A percentile compares a stretch with the other conserved stretches of the same genome.
Evolutionary conservation across 2,113 vertebrate genomes (phyloP).

Genomic region (Erinaceus europaeus): DNA sequence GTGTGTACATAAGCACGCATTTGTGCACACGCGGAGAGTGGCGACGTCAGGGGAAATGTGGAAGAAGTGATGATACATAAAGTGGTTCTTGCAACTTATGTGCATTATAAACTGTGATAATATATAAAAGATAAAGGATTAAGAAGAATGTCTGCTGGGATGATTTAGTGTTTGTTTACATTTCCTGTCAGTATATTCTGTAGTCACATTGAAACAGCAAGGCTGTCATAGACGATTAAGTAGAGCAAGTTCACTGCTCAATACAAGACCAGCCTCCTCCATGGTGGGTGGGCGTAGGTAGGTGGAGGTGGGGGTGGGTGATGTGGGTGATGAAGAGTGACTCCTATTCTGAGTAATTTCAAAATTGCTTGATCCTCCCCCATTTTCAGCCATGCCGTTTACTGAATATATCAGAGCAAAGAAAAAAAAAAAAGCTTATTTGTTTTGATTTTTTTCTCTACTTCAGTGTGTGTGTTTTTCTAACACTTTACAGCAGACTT

Average conservation of each 20-base stretch:
- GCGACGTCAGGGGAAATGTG: no score
- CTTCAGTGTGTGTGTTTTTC: background rate
- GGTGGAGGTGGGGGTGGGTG: no score
- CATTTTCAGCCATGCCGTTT: background rate
- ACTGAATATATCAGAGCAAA: background rate
- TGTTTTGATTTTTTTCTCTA: background rate
- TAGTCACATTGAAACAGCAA: background rate
- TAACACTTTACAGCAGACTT: background rate
- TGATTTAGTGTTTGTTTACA: background rate
- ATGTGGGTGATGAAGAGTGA: background rate
- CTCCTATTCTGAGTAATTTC: background rate
- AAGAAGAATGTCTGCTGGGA: background rate
- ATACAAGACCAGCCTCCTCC: background rate
- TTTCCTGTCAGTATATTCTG: background rate
- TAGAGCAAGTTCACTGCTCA: rapidly evolving
- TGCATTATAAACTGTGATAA: background rate
- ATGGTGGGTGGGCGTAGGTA: no score
- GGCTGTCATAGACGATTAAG: background rate
- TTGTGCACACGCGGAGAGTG: no score
- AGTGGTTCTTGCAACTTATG: background rate
- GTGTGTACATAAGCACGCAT: no score
- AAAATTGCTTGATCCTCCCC: background rate
- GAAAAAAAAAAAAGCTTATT: background rate
- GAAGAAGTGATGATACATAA: no score
- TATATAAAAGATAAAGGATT: background rate